Evolutionary conservation across 2,888 invertebrate species (phyloP).

Genomic region (Oeneis ivallda): DNA sequence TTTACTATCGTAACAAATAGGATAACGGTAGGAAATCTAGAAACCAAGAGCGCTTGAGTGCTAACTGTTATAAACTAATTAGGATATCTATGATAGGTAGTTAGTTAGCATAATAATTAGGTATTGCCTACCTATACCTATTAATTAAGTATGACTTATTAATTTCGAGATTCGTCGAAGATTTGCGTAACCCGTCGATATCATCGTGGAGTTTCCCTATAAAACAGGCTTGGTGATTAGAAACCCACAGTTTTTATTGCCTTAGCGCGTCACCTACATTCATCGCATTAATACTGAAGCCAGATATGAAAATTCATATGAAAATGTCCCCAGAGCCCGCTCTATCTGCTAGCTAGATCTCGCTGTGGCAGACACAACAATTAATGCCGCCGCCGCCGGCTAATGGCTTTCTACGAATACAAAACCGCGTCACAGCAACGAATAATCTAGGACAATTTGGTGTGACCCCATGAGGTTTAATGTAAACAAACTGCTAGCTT

Average conservation of each 20-base stretch:
- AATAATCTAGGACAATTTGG: conserved; percentile 26
- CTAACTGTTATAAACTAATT: no score
- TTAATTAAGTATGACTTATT: no score
- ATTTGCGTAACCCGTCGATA: no score
- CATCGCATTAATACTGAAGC: background rate
- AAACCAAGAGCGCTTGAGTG: background rate
- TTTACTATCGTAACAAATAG: background rate
- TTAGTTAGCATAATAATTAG: no score
- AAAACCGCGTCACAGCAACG: conserved; percentile 22
- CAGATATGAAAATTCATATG: background rate
- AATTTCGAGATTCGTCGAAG: no score
- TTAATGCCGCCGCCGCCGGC: conserved; percentile 21
- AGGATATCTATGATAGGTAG: no score
- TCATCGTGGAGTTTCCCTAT: no score
- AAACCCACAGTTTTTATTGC: no score
- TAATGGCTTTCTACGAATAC: conserved; percentile 31
- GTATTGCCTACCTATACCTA: no score
- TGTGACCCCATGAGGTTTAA: conserved; percentile 25
- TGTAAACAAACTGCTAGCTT: conserved; percentile 15
- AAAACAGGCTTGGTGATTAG: no score
- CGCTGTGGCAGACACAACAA: conserved; percentile 8
- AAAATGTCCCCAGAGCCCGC: background rate
- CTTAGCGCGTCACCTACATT: no score
- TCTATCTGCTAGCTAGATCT: background rate
- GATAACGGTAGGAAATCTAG: background rate